These are phyloP conservation scores for Lochmaea capreae DNA, from an alignment of 2,888 invertebrate genomes.

Conservation along the genomic window DNA sequence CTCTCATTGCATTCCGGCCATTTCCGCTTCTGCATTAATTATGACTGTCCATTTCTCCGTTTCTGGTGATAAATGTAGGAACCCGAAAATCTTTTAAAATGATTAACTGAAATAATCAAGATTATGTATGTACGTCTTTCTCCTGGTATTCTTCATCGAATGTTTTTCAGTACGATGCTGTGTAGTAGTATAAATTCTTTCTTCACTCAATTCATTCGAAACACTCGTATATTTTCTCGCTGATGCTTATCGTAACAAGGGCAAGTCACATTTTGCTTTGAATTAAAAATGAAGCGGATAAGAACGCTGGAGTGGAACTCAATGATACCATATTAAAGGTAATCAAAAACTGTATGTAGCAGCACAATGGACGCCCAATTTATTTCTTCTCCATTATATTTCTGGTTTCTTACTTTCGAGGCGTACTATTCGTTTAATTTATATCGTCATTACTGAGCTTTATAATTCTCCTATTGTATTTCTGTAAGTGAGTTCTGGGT, in stretches of 20 bases:
- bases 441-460: constrained; percentile 2
- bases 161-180: no score
- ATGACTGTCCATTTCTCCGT: no score
- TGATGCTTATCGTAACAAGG: not conserved
- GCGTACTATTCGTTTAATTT: constrained; percentile 7
- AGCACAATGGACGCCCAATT: constrained; percentile 9
- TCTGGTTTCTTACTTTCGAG: not conserved
- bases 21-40: no score
- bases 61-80: no score
- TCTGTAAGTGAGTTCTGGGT: not conserved
- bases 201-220: not conserved
- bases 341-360: constrained; percentile 2
- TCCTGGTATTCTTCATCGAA: no score
- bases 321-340: not conserved
- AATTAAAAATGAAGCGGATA: constrained; percentile 1
- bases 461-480: constrained; percentile 1
- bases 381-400: constrained; percentile 1
- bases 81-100: no score
- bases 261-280: not conserved
- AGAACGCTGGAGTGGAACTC: not conserved
- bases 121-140: no score
- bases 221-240: not conserved
- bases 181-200: no score
- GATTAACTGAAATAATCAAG: no score
- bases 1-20: no score